Conservation (phyloP, 53 echinoderm and acorn worm species). For the Holothuria scabra region DNA sequence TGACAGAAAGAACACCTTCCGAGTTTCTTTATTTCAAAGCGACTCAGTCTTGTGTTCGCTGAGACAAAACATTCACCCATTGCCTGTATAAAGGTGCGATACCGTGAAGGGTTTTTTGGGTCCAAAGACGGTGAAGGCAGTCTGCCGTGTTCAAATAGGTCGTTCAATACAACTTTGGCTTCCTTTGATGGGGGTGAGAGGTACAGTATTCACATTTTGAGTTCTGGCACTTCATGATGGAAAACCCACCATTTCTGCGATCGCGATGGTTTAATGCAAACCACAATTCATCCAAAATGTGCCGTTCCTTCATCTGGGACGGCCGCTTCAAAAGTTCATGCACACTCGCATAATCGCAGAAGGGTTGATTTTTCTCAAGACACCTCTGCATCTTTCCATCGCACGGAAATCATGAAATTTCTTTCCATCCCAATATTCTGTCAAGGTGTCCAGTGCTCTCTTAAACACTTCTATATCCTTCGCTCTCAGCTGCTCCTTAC, state of each 20-base stretch:
- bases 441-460: too few species aligned
- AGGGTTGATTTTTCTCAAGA: too few species aligned
- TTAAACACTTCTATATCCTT: too few species aligned
- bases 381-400: too few species aligned
- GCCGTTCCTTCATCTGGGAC: too few species aligned
- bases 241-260: conserved; percentile 1
- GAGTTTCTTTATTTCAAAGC: background rate
- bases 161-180: background rate
- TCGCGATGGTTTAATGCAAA: conserved; percentile 1
- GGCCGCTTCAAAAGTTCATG: too few species aligned
- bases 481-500: background rate
- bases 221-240: conserved; percentile 14
- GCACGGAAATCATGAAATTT: too few species aligned
- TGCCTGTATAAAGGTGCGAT: background rate
- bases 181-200: background rate
- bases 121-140: background rate
- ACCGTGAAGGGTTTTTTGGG: background rate
- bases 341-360: too few species aligned
- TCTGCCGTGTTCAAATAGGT: background rate
- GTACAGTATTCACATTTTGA: background rate
- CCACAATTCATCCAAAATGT: background rate
- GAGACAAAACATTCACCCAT: background rate
- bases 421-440: too few species aligned
- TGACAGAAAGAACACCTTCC: background rate
- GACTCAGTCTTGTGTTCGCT: background rate